These are phyloP conservation scores for Dendrolimus pini DNA, from an alignment of 2,888 invertebrate genomes.

Conservation along the genomic window DNA sequence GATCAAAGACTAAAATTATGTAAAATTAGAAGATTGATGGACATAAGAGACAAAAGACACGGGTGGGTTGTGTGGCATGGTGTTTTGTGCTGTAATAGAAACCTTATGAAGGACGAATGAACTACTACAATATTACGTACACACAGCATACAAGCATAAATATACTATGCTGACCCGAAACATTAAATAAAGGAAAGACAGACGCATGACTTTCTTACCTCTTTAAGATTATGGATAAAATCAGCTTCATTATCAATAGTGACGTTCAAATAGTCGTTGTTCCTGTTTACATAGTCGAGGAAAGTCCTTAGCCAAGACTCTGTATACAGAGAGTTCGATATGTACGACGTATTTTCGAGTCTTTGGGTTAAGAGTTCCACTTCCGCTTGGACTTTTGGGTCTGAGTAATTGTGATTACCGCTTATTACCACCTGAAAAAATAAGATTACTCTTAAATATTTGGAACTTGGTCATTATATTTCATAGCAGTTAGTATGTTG, in stretches of 20 bases:
- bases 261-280: slow-evolving; percentile 85
- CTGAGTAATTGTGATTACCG: slow-evolving; percentile 89
- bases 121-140: too few species aligned
- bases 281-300: slow-evolving; percentile 84
- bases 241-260: slow-evolving; percentile 83
- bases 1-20: too few species aligned
- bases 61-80: too few species aligned
- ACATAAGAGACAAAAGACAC: too few species aligned
- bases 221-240: slow-evolving; percentile 85
- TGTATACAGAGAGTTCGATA: slow-evolving; percentile 87
- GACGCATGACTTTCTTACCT: slow-evolving; percentile 60
- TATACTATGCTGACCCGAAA: too few species aligned
- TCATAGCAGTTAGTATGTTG: too few species aligned
- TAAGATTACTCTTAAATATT: not conserved
- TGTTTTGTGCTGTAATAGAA: too few species aligned
- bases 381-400: slow-evolving; percentile 84
- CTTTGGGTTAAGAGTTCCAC: slow-evolving; percentile 86
- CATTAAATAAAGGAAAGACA: too few species aligned
- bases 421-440: slow-evolving; percentile 84
- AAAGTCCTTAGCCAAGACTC: slow-evolving; percentile 94
- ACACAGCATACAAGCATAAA: too few species aligned
- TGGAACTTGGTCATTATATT: too few species aligned
- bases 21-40: too few species aligned
- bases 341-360: slow-evolving; percentile 87
- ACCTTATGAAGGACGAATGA: too few species aligned